A percentile compares a stretch with the other conserved stretches of the same genome.
These are phyloP conservation scores for Anseranas semipalmata DNA, from an alignment of 2,113 vertebrate species.

Conservation along the genomic window DNA sequence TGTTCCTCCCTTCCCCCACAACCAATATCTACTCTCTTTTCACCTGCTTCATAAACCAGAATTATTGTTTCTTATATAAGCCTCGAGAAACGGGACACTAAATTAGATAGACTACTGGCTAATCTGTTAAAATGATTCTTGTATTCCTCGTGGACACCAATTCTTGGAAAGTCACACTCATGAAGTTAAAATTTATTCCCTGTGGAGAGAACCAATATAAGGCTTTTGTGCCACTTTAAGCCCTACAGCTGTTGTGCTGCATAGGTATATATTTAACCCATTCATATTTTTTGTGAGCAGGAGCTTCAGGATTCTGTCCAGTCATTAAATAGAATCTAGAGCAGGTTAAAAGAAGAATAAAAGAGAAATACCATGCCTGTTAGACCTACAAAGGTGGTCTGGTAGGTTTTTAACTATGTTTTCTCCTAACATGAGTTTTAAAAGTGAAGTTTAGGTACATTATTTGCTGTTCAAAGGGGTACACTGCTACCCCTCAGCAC, in stretches of 20 bases:
- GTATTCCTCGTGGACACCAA: conserved; percentile 2
- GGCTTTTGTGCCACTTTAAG: background rate
- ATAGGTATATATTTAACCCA: background rate
- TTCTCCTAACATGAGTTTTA: background rate
- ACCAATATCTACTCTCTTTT: background rate
- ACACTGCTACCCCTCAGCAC: background rate
- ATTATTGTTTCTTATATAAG: conserved; percentile 22
- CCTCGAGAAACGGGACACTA: background rate
- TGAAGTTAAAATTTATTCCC: conserved; percentile 18
- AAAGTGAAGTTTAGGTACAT: background rate
- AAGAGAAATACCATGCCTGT: background rate
- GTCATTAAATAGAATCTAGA: background rate
- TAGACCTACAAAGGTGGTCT: background rate
- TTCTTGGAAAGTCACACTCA: background rate
- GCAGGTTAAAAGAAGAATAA: background rate
- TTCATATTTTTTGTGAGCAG: background rate
- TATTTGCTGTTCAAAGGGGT: background rate
- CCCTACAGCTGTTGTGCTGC: conserved; percentile 9
- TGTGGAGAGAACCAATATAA: background rate
- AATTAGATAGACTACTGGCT: conserved; percentile 36
- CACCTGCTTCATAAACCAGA: conserved; percentile 18
- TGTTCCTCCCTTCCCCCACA: background rate
- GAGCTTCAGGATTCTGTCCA: background rate
- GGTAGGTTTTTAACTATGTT: background rate
- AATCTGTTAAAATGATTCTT: conserved; percentile 34